A percentile compares a stretch with the other conserved stretches of the same genome.
Conservation (phyloP, 2,797 vertebrate genomes). For the Leptodactylus fallax region DNA sequence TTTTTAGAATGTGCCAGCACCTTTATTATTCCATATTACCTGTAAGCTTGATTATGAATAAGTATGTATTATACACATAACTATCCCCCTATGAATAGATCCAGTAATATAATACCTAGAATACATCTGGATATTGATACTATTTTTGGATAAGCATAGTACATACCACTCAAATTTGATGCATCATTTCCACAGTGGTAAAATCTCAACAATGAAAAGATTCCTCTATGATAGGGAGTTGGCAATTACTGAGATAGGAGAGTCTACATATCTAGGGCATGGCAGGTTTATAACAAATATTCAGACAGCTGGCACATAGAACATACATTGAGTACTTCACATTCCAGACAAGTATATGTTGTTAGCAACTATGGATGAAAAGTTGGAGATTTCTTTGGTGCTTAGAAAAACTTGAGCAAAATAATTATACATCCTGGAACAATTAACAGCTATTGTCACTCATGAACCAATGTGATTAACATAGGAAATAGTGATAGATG, state of each 20-base stretch:
- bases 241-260: slow-evolving; percentile 16
- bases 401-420: background rate
- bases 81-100: too few relatives aligned
- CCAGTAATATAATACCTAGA: background rate
- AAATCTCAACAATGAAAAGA: slow-evolving; percentile 17
- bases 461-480: background rate
- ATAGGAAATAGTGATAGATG: background rate
- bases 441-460: background rate
- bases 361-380: too few relatives aligned
- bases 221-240: background rate
- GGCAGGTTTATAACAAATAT: slow-evolving; percentile 5
- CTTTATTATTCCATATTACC: too few relatives aligned
- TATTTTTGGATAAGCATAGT: background rate
- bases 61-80: too few relatives aligned
- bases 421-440: background rate
- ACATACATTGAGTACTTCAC: background rate
- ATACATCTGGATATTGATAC: background rate
- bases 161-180: background rate
- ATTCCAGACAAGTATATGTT: background rate
- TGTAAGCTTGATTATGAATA: too few relatives aligned
- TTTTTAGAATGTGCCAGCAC: too few relatives aligned
- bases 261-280: background rate
- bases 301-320: background rate
- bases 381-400: background rate
- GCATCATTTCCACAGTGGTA: background rate